These are phyloP conservation scores for Microtus oregoni DNA, from an alignment of 2,113 vertebrate genomes.

Conservation along the genomic window DNA sequence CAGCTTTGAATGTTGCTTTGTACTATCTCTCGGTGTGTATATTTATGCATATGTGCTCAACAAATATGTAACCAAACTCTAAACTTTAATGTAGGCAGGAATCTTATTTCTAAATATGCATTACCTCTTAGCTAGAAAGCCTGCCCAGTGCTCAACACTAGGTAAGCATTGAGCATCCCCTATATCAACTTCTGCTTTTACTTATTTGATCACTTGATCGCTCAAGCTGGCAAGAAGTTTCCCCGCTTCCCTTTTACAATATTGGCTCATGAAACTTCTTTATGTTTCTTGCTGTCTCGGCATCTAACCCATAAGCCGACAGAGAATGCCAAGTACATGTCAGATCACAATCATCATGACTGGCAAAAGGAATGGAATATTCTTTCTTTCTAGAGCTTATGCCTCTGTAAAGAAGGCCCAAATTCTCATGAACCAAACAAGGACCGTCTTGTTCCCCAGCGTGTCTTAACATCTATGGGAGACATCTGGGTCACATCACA, in stretches of 20 bases:
- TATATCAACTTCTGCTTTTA: background rate
- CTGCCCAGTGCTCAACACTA: background rate
- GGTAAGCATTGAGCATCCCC: background rate
- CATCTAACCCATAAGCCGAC: background rate
- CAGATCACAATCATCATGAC: background rate
- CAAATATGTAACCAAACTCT: background rate
- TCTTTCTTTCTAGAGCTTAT: background rate
- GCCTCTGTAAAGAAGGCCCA: background rate
- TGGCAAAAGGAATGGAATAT: background rate
- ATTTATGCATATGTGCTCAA: background rate
- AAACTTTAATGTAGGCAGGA: background rate
- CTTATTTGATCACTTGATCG: background rate
- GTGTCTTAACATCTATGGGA: background rate
- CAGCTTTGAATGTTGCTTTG: background rate
- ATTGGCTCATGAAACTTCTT: background rate
- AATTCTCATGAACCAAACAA: background rate
- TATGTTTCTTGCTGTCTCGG: background rate
- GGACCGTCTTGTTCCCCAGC: background rate
- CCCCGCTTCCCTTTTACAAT: background rate
- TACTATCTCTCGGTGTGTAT: background rate
- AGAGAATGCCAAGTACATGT: conserved; percentile 4
- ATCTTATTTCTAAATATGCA: background rate
- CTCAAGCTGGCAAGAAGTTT: background rate
- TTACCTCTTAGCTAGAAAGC: background rate
- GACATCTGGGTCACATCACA: background rate